Evolutionary conservation across 2,888 invertebrate species (phyloP), one percentile per base, ranked within the genome.

Genomic region (Brenthis hecate): DNA sequence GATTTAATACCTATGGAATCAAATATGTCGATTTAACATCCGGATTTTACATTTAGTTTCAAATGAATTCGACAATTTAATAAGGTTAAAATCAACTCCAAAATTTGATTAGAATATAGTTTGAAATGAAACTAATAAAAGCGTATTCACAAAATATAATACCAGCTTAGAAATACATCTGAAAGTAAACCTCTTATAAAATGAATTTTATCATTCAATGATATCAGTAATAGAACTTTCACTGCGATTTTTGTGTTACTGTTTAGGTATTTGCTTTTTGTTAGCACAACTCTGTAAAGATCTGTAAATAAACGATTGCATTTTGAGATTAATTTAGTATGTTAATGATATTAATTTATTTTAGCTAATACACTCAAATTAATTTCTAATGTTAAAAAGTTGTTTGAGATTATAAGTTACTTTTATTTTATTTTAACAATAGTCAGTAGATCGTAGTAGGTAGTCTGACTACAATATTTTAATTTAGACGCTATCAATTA

Each of bases 401-500:
- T 36, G 16, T 43, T 14, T 43, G n/a, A 32, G 19, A 28, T 55
- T 55, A 6, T 50, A n/a, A 51, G n/a, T n/a, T n/a, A 51, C 28
- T 51, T 2, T 51, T 51, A n/a, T 54, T 13, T 23, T 54, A 23
- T 13, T 54, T 19, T 19, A 19, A 19, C 19, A 19, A 5, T 55
- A 13, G 8, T 1, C 14, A 55, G 13, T 13, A 2, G 19, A 54
- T 0, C 13, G 13, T 13, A 43, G 36, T 13, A 43, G 32, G 5
- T 13, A 6, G 23, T 6, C 8, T n/a, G 32, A 28, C 8, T 19
- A 2, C 28, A 81, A 87, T 88, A 90, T 91, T 77, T 85, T 82
- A 87, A 91, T 89, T 91, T 88, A 72, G 77, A 88, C 87, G 89
- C 85, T 86, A 77, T 81, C 81, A 80, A 79, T 81, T 77, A 78